Conservation (phyloP, 2,888 invertebrate genomes). For the Sinotaia quadrata region DNA sequence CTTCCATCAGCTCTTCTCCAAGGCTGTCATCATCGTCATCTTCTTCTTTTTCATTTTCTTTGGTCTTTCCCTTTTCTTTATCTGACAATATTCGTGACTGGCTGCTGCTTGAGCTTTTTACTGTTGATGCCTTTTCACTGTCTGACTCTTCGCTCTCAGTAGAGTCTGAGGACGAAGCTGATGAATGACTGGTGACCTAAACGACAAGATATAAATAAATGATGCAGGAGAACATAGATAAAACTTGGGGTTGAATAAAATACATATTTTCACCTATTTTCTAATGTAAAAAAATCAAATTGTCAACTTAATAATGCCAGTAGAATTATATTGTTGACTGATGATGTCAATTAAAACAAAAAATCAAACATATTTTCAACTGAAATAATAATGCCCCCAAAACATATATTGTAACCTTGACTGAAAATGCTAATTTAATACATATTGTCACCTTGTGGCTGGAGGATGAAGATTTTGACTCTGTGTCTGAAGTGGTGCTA, state of each 20-base stretch:
- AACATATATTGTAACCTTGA: no score
- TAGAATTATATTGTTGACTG: no score
- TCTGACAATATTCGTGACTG: conserved; percentile 1
- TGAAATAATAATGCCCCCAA: no score
- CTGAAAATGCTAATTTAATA: no score
- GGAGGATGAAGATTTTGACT: conserved; percentile 6
- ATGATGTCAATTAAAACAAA: no score
- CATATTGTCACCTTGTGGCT: no score
- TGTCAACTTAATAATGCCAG: no score
- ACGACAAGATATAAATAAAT: not conserved
- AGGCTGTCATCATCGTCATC: conserved; percentile 35
- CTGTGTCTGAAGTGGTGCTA: conserved; percentile 23
- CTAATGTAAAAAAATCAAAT: no score
- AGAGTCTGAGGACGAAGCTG: not conserved
- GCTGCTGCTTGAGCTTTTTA: conserved; percentile 8
- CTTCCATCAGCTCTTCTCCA: conserved; percentile 45
- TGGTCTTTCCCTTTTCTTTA: conserved; percentile 17
- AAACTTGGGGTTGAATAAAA: no score
- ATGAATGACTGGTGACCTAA: conserved; percentile 3
- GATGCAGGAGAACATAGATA: not conserved
- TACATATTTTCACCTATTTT: no score
- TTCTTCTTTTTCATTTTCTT: conserved; percentile 32
- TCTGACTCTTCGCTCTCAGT: conserved; percentile 11
- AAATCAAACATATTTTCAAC: no score
- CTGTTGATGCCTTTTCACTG: conserved; percentile 20